A percentile compares a stretch with the other conserved stretches of the same genome.
These are phyloP conservation scores for Dicrostonyx torquatus DNA, from an alignment of 2,797 vertebrate genomes.

Conservation along the genomic window DNA sequence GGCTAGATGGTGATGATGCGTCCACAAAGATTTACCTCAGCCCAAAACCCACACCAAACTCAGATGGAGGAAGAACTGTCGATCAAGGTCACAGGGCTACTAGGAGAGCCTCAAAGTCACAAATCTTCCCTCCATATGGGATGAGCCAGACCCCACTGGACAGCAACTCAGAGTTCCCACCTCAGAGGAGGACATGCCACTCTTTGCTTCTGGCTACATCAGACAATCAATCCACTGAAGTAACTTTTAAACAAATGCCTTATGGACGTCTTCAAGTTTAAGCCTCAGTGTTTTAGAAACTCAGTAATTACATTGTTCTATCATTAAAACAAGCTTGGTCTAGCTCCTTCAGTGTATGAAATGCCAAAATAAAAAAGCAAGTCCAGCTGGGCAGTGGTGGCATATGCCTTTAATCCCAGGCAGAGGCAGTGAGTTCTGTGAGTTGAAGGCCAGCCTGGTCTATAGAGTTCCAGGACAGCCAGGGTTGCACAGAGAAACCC, in stretches of 20 bases:
- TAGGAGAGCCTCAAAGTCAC: too few relatives aligned
- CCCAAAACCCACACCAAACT: neutral
- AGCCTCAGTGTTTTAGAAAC: neutral
- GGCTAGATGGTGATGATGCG: neutral
- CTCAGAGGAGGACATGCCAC: neutral
- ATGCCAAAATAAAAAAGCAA: neutral
- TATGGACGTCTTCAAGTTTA: neutral
- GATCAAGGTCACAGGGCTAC: neutral
- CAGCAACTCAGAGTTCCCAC: neutral
- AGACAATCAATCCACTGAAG: neutral
- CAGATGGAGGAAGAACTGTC: neutral
- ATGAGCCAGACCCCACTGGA: too few relatives aligned
- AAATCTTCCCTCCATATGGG: too few relatives aligned
- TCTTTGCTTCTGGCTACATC: neutral
- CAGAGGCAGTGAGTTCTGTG: neutral
- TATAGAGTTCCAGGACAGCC: neutral
- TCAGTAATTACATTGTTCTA: neutral
- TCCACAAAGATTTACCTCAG: neutral
- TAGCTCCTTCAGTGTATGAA: neutral
- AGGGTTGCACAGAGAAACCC: neutral
- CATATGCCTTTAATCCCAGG: neutral
- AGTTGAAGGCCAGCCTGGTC: neutral
- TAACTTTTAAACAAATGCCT: neutral
- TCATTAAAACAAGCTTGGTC: neutral
- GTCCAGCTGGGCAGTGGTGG: neutral